Conservation (phyloP, 2,797 vertebrate species). For the Scarus forsteni region DNA sequence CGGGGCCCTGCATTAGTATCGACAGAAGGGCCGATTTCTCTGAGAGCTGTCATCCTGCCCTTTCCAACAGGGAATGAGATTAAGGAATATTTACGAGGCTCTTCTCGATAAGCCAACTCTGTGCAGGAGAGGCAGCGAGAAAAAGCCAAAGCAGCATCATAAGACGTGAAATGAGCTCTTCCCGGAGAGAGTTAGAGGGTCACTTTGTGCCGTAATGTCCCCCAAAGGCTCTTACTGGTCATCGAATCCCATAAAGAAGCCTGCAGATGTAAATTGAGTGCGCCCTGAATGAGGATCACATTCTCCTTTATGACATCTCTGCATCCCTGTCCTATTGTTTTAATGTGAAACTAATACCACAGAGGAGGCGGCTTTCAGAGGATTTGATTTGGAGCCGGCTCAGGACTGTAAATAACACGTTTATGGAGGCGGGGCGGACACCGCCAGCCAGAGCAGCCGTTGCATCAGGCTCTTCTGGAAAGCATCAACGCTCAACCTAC, state of each 20-base stretch:
- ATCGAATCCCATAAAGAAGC: slow-evolving; percentile 45
- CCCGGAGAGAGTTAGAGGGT: slow-evolving; percentile 44
- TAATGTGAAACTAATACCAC: slow-evolving; percentile 49
- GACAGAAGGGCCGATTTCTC: slow-evolving; percentile 32
- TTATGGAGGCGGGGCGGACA: background rate
- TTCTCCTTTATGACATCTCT: slow-evolving; percentile 47
- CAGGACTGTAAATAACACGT: slow-evolving; percentile 11
- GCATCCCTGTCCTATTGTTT: slow-evolving; percentile 44
- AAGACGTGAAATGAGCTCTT: slow-evolving; percentile 45
- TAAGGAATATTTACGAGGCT: slow-evolving; percentile 57
- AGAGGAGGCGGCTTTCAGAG: slow-evolving; percentile 46
- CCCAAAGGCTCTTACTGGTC: slow-evolving; percentile 46
- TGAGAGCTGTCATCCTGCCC: slow-evolving; percentile 46
- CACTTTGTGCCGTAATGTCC: slow-evolving; percentile 52
- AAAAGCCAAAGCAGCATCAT: slow-evolving; percentile 26
- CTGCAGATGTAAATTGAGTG: slow-evolving; percentile 42
- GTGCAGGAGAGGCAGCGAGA: slow-evolving; percentile 22
- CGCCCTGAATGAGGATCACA: slow-evolving; percentile 41
- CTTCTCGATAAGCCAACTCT: slow-evolving; percentile 15
- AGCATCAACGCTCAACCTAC: no score
- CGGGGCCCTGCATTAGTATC: slow-evolving; percentile 23
- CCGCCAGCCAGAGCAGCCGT: slow-evolving; percentile 2
- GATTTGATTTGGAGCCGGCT: slow-evolving; percentile 45
- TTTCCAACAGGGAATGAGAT: slow-evolving; percentile 56
- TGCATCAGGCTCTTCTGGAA: slow-evolving; percentile 25